These are phyloP conservation scores for Dicyrtoma fusca DNA, from an alignment of 2,888 invertebrate genomes.

Conservation along the genomic window DNA sequence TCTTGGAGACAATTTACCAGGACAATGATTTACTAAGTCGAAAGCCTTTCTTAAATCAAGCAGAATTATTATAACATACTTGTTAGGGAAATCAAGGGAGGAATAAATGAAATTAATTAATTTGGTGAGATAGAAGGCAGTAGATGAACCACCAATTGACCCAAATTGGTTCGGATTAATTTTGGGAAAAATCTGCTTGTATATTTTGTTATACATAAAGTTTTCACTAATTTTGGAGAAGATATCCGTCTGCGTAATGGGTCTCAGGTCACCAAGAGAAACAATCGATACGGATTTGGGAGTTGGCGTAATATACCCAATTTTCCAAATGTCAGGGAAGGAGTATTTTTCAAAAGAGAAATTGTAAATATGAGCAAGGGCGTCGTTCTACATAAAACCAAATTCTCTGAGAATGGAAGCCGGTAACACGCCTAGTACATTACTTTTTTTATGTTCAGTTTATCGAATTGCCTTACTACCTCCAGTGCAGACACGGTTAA, in stretches of 20 bases:
- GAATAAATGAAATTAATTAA: neutral
- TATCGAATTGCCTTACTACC: neutral
- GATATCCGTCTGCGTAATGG: conserved; percentile 18
- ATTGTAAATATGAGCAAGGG: neutral
- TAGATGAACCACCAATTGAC: neutral
- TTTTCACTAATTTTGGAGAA: conserved; percentile 13
- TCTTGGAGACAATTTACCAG: conserved; percentile 1
- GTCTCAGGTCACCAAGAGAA: neutral
- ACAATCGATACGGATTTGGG: neutral
- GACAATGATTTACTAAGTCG: conserved; percentile 25
- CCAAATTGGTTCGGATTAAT: conserved; percentile 9
- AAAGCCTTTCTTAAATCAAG: no score
- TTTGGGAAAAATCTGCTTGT: conserved; percentile 17
- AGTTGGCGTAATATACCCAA: conserved; percentile 9
- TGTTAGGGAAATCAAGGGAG: neutral
- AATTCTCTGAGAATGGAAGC: neutral
- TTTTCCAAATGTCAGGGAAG: conserved; percentile 6
- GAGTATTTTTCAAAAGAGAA: neutral
- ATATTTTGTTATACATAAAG: conserved; percentile 11
- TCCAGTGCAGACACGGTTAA: no score
- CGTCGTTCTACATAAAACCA: neutral
- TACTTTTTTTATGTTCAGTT: neutral
- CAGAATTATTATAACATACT: conserved; percentile 12
- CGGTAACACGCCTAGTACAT: neutral
- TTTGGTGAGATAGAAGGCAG: neutral